Percentiles rank a stretch among this genome's conserved stretches.
These are phyloP conservation scores for Phaonia tiefii DNA, from an alignment of 2,888 invertebrate species.

Conservation along the genomic window DNA sequence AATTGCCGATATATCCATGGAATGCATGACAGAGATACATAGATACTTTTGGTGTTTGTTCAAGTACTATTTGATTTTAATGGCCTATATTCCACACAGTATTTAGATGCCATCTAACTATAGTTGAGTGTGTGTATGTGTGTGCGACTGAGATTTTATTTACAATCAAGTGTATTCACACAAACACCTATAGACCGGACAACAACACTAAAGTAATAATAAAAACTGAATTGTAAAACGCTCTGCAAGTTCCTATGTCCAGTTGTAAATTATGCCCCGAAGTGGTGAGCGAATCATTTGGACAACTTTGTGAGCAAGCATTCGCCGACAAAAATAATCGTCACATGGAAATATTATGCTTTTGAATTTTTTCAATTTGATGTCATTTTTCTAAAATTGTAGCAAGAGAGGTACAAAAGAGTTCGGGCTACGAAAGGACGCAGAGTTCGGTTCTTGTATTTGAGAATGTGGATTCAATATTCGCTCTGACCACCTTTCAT, in stretches of 20 bases:
- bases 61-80: constrained; percentile 1
- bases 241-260: constrained; percentile 16
- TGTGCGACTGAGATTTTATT: not conserved
- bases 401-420: no score
- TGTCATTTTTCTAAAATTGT: no score
- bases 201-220: constrained; percentile 14
- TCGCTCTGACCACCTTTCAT: no score
- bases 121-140: not conserved
- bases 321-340: no score
- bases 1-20: not conserved
- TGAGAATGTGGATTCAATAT: no score
- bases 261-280: constrained; percentile 12
- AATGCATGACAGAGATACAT: not conserved
- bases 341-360: no score
- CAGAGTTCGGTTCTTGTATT: no score
- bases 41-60: constrained; percentile 12
- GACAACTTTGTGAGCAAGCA: no score
- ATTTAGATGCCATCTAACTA: not conserved
- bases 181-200: constrained; percentile 51
- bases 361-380: no score
- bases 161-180: constrained; percentile 57
- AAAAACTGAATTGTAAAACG: constrained; percentile 31
- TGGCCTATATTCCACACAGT: constrained; percentile 8
- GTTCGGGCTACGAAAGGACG: no score
- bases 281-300: not conserved